Evolutionary conservation across 2,888 invertebrate species (phyloP).

Genomic region (Diplolepis rosae): DNA sequence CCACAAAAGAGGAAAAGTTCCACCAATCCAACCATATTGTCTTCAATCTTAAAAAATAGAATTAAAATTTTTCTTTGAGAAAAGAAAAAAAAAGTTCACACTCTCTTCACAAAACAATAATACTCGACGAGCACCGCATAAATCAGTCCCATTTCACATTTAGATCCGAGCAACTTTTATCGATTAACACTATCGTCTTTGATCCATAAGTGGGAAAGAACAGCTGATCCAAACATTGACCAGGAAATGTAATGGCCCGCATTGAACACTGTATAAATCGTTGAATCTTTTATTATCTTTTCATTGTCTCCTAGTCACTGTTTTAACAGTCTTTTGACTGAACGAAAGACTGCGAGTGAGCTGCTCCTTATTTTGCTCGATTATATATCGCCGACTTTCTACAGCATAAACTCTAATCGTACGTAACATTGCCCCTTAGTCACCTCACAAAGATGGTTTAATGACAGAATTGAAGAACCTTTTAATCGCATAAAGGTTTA

Average conservation of each 20-base stretch:
- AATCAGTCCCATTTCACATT: constrained; percentile 41
- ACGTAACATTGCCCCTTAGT: background rate
- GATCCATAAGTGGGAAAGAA: constrained; percentile 10
- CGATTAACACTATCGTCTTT: constrained; percentile 13
- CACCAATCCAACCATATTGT: constrained; percentile 76
- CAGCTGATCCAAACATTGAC: constrained; percentile 15
- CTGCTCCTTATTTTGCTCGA: background rate
- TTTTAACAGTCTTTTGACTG: background rate
- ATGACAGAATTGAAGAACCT: background rate
- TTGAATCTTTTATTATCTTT: background rate
- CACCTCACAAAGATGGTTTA: background rate
- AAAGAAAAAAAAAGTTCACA: constrained; percentile 1
- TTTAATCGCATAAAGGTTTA: background rate
- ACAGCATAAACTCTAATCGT: background rate
- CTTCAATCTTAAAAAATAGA: constrained; percentile 8
- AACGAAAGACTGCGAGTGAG: constrained; percentile 7
- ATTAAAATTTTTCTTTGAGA: constrained; percentile 6
- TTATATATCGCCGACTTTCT: constrained; percentile 4
- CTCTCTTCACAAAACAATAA: constrained; percentile 18
- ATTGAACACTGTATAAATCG: background rate
- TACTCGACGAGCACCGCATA: constrained; percentile 37
- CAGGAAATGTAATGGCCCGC: background rate
- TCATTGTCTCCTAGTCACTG: background rate
- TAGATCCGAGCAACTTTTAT: background rate
- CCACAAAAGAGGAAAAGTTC: constrained; percentile 79